These are phyloP conservation scores for Drosophila longiperda DNA, from an alignment of 2,888 invertebrate genomes.

Conservation along the genomic window DNA sequence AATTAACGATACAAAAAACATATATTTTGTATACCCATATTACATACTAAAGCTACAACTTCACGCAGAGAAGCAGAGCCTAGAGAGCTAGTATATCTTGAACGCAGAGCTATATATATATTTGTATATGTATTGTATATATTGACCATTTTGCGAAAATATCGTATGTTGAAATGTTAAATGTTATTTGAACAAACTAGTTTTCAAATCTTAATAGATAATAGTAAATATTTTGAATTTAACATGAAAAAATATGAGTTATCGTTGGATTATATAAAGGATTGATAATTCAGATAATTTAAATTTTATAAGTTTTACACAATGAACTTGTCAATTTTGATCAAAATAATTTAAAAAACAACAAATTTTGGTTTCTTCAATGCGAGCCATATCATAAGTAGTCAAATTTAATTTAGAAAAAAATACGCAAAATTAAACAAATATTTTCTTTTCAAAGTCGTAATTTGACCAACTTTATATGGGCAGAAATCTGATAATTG, in stretches of 20 bases:
- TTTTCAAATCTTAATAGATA: not conserved
- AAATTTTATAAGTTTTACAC: not conserved
- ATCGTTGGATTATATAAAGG: not conserved
- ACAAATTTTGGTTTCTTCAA: no score
- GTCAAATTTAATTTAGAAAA: not conserved
- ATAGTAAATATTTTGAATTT: not conserved
- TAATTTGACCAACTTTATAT: not conserved
- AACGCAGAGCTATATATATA: constrained; percentile 7
- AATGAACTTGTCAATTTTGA: not conserved
- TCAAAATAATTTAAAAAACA: not conserved
- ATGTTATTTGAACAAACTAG: not conserved
- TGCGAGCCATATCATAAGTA: no score
- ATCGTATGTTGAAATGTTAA: not conserved
- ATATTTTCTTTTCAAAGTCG: not conserved
- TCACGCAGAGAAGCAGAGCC: constrained; percentile 31
- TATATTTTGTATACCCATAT: not conserved
- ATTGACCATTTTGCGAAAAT: not conserved
- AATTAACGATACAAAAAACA: not conserved
- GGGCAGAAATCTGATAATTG: not conserved
- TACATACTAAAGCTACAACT: constrained; percentile 30
- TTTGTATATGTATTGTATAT: not conserved
- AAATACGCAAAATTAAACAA: not conserved
- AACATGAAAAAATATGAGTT: not conserved
- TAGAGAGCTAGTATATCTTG: constrained; percentile 16
- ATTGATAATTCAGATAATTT: not conserved